These are phyloP conservation scores for Thyatira batis DNA, from an alignment of 2,888 invertebrate species.

Conservation along the genomic window DNA sequence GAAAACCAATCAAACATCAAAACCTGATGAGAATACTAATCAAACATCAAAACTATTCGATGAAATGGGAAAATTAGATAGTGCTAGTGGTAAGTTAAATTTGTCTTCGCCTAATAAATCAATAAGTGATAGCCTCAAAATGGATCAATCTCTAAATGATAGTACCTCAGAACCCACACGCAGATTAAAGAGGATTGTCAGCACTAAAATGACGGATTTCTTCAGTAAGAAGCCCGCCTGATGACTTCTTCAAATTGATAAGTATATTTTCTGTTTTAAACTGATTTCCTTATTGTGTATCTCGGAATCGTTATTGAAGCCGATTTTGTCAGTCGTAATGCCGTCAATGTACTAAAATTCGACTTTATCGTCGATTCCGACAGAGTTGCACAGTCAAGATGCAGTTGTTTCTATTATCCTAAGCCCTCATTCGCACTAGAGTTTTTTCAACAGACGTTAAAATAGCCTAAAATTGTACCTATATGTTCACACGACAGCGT, in stretches of 20 bases:
- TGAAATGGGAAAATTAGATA: slow-evolving; percentile 54
- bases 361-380: no score
- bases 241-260: slow-evolving; percentile 20
- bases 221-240: slow-evolving; percentile 60
- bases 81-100: slow-evolving; percentile 47
- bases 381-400: no score
- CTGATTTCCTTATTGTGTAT: no score
- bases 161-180: slow-evolving; percentile 38
- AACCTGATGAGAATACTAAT: neutral
- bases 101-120: slow-evolving; percentile 40
- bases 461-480: no score
- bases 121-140: slow-evolving; percentile 15
- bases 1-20: no score
- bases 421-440: no score
- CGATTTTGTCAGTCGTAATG: no score
- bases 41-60: slow-evolving; percentile 44
- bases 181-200: slow-evolving; percentile 58
- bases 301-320: no score
- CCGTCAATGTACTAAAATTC: neutral
- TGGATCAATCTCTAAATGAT: slow-evolving; percentile 6
- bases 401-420: no score
- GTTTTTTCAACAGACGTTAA: no score
- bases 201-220: slow-evolving; percentile 72
- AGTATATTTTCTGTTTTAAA: slow-evolving; percentile 3
- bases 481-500: no score